Percentiles rank a stretch among this genome's conserved stretches.
These are phyloP conservation scores for Baryphthengus martii DNA, from an alignment of 2,113 vertebrate species.

Conservation along the genomic window DNA sequence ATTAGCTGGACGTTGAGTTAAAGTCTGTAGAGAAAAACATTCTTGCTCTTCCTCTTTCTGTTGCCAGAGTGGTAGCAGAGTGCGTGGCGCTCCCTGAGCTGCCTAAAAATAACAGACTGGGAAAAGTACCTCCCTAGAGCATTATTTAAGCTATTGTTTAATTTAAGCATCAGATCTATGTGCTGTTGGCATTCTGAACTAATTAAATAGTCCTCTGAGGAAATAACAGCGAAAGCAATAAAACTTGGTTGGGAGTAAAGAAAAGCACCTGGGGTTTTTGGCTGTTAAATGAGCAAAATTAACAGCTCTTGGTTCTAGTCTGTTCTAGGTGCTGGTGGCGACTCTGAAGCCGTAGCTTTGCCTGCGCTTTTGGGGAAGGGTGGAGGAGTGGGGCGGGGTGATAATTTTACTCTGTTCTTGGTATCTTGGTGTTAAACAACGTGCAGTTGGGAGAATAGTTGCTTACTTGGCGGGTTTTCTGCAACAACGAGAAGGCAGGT, in stretches of 20 bases:
- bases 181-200: conserved; percentile 32
- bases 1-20: not conserved
- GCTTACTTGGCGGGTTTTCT: not conserved
- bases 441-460: not conserved
- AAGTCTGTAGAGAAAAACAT: conserved; percentile 25
- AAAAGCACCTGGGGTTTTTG: not conserved
- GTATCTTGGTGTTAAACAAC: not conserved
- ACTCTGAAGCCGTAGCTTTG: not conserved
- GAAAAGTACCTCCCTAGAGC: conserved; percentile 40
- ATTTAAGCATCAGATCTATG: conserved; percentile 42
- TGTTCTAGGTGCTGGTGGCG: not conserved
- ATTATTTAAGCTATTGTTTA: conserved; percentile 58
- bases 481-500: not conserved
- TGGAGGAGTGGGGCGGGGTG: rapidly evolving
- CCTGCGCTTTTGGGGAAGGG: rapidly evolving
- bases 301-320: not conserved
- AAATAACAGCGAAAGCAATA: conserved; percentile 12
- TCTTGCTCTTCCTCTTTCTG: conserved; percentile 42
- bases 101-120: conserved; percentile 61
- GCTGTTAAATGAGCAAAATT: not conserved
- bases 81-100: not conserved
- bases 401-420: not conserved
- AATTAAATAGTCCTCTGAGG: conserved; percentile 49
- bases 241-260: not conserved
- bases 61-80: not conserved